Percentiles rank a stretch among this genome's conserved stretches.
Evolutionary conservation across 2,888 invertebrate species (phyloP).

Genomic region (Polyommatus icarus): DNA sequence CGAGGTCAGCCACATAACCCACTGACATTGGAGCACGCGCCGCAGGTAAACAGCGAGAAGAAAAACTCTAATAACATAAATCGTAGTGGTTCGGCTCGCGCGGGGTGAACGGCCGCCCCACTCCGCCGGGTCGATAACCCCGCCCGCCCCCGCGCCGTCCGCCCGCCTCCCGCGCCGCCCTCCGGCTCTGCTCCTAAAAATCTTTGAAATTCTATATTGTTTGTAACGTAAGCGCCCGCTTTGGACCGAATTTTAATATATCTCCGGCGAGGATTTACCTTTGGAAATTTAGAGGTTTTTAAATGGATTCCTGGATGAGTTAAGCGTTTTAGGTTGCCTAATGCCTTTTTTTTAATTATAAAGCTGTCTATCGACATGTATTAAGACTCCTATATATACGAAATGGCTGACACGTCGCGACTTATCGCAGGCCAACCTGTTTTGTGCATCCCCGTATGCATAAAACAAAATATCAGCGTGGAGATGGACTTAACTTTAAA

Average conservation of each 20-base stretch:
- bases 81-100: slow-evolving; percentile 49
- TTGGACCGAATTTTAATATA: slow-evolving; percentile 25
- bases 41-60: slow-evolving; percentile 20
- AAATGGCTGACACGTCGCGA: neutral
- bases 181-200: slow-evolving; percentile 47
- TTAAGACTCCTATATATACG: no score
- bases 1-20: slow-evolving; percentile 12
- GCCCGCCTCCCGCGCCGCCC: slow-evolving; percentile 45
- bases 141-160: slow-evolving; percentile 42
- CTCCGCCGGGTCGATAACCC: slow-evolving; percentile 71
- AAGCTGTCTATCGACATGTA: neutral
- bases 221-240: slow-evolving; percentile 23
- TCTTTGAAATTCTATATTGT: slow-evolving; percentile 32
- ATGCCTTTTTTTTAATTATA: neutral
- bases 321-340: neutral
- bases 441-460: no score
- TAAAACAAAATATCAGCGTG: no score
- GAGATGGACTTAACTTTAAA: neutral
- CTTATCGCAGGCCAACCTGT: neutral
- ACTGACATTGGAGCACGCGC: neutral
- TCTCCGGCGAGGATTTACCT: slow-evolving; percentile 11
- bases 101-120: slow-evolving; percentile 70
- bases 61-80: slow-evolving; percentile 7
- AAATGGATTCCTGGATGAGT: neutral
- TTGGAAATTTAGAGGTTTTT: neutral